Evolutionary conservation across 2,888 invertebrate genomes (phyloP).

Genomic region (Hemistola chrysoprasaria): DNA sequence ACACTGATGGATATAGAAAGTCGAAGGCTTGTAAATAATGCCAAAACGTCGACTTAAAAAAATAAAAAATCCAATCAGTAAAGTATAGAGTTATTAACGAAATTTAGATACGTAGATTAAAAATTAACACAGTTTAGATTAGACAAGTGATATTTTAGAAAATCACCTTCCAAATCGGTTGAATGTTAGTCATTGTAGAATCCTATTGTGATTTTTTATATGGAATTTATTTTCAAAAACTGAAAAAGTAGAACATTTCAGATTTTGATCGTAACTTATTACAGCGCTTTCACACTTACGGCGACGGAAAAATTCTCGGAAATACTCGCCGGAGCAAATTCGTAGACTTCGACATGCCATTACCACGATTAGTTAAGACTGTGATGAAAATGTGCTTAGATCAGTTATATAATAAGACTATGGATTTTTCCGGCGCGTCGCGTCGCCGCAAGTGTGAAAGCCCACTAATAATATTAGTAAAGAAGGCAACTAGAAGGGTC

Average conservation of each 20-base stretch:
- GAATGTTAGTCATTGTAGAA: slow-evolving; percentile 3
- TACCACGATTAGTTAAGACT: too few relatives aligned
- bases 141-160: slow-evolving; percentile 12
- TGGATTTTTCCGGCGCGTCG: too few relatives aligned
- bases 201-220: slow-evolving; percentile 1
- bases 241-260: slow-evolving; percentile 6
- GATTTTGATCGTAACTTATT: slow-evolving; percentile 3
- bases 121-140: slow-evolving; percentile 11
- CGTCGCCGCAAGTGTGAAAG: too few relatives aligned
- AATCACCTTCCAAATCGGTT: slow-evolving; percentile 2
- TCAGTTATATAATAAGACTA: too few relatives aligned
- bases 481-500: slow-evolving; percentile 16
- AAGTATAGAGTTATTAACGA: slow-evolving; percentile 17
- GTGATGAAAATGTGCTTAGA: too few relatives aligned
- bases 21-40: slow-evolving; percentile 38
- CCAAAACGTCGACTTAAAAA: slow-evolving; percentile 18
- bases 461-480: neutral
- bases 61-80: slow-evolving; percentile 2
- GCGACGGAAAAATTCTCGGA: too few relatives aligned
- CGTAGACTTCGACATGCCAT: too few relatives aligned
- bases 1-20: slow-evolving; percentile 5
- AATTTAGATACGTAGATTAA: slow-evolving; percentile 22
- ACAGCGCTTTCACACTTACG: too few relatives aligned
- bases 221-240: neutral
- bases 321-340: too few relatives aligned